These are phyloP conservation scores for Sminthurides aquaticus DNA, from an alignment of 2,888 invertebrate species.

Conservation along the genomic window DNA sequence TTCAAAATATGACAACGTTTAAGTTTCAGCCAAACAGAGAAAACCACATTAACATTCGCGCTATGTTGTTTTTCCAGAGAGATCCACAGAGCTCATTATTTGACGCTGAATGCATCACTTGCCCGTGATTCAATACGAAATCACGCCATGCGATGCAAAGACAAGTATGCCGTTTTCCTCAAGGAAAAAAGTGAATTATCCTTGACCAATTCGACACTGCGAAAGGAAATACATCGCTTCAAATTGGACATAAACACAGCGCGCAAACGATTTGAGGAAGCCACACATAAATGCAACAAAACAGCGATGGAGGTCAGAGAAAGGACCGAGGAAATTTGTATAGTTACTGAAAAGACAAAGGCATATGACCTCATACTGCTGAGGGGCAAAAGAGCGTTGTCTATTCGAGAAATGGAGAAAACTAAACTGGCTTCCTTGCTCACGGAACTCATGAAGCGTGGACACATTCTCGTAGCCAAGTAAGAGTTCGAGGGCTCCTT, in stretches of 20 bases:
- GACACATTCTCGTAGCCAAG: constrained; percentile 8
- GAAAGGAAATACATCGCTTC: constrained; percentile 30
- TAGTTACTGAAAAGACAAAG: constrained; percentile 34
- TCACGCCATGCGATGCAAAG: constrained; percentile 32
- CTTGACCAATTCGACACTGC: constrained; percentile 28
- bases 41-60: too few relatives aligned
- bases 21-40: too few relatives aligned
- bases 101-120: constrained; percentile 35
- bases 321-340: constrained; percentile 37
- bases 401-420: constrained; percentile 34
- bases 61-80: too few relatives aligned
- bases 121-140: constrained; percentile 33
- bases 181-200: constrained; percentile 33
- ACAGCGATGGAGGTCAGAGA: constrained; percentile 31
- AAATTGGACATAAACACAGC: constrained; percentile 27
- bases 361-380: constrained; percentile 33
- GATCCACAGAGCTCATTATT: constrained; percentile 28
- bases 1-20: too few relatives aligned
- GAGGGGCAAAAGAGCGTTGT: constrained; percentile 31
- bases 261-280: constrained; percentile 29
- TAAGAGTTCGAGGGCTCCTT: not conserved
- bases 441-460: constrained; percentile 24
- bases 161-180: constrained; percentile 29
- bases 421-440: constrained; percentile 28
- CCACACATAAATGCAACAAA: constrained; percentile 23